Conservation (phyloP, 2,888 invertebrate genomes). For the Ectemnius lituratus region DNA sequence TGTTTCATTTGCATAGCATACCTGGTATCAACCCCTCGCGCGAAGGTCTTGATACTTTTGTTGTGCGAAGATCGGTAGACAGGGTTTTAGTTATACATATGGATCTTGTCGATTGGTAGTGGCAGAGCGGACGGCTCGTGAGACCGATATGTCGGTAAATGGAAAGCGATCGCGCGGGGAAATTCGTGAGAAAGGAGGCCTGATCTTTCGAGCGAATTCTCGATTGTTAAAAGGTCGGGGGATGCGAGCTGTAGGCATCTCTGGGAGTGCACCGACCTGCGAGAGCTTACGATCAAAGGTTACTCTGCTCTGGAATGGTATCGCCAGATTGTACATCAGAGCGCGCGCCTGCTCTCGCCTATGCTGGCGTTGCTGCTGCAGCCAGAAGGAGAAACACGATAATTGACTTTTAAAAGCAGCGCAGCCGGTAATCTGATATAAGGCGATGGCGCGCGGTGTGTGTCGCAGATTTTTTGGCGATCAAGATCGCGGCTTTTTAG, state of each 20-base stretch:
- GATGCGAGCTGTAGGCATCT: conserved; percentile 10
- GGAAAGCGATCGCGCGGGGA: conserved; percentile 22
- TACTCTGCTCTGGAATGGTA: conserved; percentile 4
- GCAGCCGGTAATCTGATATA: conserved; percentile 4
- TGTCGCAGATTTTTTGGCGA: neutral
- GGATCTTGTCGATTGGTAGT: neutral
- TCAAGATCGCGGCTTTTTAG: conserved; percentile 4
- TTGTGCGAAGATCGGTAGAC: neutral
- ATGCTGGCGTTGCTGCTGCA: neutral
- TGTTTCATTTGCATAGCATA: too few relatives aligned
- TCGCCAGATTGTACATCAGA: neutral
- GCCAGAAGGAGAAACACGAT: neutral
- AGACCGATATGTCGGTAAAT: conserved; percentile 6
- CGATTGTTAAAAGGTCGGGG: conserved; percentile 3
- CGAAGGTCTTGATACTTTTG: neutral
- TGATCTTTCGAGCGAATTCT: conserved; percentile 6
- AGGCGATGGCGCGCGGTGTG: neutral
- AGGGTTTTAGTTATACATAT: neutral
- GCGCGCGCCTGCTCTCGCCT: neutral
- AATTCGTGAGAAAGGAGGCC: conserved; percentile 49
- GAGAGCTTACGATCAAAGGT: conserved; percentile 2
- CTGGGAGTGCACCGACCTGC: conserved; percentile 30
- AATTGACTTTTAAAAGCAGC: conserved; percentile 4
- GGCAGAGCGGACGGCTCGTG: neutral
- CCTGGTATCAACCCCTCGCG: neutral